phyloP scores from a whole-genome alignment of 1,140 invertebrate species.

The Thaumetopoea pityocampa region DNA sequence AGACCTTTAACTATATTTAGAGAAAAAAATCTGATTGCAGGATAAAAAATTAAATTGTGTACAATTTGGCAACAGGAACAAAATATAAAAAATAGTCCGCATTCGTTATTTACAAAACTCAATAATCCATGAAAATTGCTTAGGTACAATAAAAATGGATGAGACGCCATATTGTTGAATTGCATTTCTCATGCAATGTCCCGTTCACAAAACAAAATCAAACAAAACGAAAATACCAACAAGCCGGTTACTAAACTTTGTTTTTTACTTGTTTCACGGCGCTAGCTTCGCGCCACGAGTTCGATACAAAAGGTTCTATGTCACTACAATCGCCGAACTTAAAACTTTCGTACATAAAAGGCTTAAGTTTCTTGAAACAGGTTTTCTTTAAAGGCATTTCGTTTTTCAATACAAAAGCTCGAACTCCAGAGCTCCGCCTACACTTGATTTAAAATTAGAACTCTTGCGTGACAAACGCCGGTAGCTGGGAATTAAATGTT shows the following conservation, averaged over 20 bases:
- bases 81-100: constrained; percentile 2
- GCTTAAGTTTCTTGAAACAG: constrained; percentile 71
- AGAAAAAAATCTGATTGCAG: no score
- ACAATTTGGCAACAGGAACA: background rate
- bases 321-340: constrained; percentile 50
- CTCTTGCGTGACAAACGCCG: constrained; percentile 72
- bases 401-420: constrained; percentile 72
- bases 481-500: constrained; percentile 63
- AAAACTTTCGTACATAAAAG: constrained; percentile 65
- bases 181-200: constrained; percentile 73
- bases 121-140: constrained; percentile 32
- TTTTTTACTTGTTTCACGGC: constrained; percentile 70
- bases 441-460: constrained; percentile 75
- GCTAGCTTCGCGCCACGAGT: constrained; percentile 23
- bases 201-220: constrained; percentile 69
- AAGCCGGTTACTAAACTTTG: constrained; percentile 70
- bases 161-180: constrained; percentile 66
- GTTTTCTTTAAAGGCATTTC: constrained; percentile 72
- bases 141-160: constrained; percentile 34
- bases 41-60: constrained; percentile 1
- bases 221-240: constrained; percentile 69
- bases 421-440: constrained; percentile 68
- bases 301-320: constrained; percentile 54
- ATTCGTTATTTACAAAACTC: constrained; percentile 17
- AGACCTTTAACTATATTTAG: no score